Evolutionary conservation across 2,888 invertebrate genomes (phyloP).

Genomic region (Tetheella fluctuosa): DNA sequence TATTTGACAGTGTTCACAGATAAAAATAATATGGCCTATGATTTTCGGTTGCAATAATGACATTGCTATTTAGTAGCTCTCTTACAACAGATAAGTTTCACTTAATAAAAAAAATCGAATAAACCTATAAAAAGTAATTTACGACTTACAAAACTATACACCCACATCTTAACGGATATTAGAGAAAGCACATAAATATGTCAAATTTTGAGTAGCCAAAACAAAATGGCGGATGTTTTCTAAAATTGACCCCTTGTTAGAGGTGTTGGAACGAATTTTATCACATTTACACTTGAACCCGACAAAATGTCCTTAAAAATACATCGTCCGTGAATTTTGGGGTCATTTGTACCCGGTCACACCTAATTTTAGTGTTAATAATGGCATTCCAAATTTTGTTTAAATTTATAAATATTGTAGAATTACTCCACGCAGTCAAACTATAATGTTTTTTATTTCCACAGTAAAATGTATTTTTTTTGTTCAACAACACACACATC

Average conservation of each 20-base stretch:
- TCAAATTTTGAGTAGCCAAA: slow-evolving; percentile 59
- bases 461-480: no score
- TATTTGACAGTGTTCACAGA: background rate
- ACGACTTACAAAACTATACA: slow-evolving; percentile 46
- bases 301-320: slow-evolving; percentile 73
- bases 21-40: no score
- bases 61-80: no score
- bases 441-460: no score
- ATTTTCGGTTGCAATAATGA: no score
- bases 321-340: slow-evolving; percentile 77
- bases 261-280: slow-evolving; percentile 71
- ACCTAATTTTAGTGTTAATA: slow-evolving; percentile 65
- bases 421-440: no score
- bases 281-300: slow-evolving; percentile 74
- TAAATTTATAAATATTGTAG: background rate
- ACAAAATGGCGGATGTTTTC: slow-evolving; percentile 56
- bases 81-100: background rate
- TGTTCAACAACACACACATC: no score
- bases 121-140: slow-evolving; percentile 30
- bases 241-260: slow-evolving; percentile 74
- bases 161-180: slow-evolving; percentile 60
- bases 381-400: slow-evolving; percentile 27
- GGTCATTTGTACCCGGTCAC: slow-evolving; percentile 75
- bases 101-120: background rate
- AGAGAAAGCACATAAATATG: slow-evolving; percentile 66